Conservation (phyloP, 2,113 vertebrate species). For the Gopherus evgoodei region DNA sequence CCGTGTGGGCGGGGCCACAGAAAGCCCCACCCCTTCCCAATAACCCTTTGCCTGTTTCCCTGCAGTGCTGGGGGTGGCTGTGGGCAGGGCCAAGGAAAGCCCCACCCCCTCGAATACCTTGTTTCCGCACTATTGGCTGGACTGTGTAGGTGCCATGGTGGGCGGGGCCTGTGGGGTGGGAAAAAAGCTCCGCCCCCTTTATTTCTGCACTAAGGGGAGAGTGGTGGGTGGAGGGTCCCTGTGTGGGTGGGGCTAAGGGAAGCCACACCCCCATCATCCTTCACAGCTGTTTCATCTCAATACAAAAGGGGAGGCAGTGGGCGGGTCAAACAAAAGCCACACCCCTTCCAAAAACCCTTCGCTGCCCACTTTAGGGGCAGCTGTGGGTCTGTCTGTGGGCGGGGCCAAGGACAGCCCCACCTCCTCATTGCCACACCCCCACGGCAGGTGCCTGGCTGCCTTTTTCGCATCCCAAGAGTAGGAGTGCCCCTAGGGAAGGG, state of each 20-base stretch:
- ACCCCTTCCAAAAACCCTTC: neutral
- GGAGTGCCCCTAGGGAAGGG: too few relatives aligned
- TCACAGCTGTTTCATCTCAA: too few relatives aligned
- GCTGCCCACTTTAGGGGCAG: too few relatives aligned
- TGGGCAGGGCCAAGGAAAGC: neutral
- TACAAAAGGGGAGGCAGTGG: too few relatives aligned
- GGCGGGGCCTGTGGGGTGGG: neutral
- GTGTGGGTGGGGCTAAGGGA: neutral
- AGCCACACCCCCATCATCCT: neutral
- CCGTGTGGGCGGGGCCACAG: too few relatives aligned
- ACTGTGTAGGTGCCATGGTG: neutral
- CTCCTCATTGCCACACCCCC: neutral
- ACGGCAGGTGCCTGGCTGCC: neutral
- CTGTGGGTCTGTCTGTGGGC: too few relatives aligned
- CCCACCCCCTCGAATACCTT: neutral
- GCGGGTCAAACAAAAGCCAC: neutral
- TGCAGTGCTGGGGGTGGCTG: too few relatives aligned
- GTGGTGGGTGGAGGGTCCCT: neutral
- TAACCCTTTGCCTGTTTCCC: too few relatives aligned
- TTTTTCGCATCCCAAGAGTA: neutral
- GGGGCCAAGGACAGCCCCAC: neutral
- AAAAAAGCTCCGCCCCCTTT: neutral
- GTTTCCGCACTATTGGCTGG: neutral
- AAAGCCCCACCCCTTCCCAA: too few relatives aligned
- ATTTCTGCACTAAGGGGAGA: neutral